phyloP scores from a whole-genome alignment of 2,113 vertebrate genomes.

The Pomatorhinus ruficollis region DNA sequence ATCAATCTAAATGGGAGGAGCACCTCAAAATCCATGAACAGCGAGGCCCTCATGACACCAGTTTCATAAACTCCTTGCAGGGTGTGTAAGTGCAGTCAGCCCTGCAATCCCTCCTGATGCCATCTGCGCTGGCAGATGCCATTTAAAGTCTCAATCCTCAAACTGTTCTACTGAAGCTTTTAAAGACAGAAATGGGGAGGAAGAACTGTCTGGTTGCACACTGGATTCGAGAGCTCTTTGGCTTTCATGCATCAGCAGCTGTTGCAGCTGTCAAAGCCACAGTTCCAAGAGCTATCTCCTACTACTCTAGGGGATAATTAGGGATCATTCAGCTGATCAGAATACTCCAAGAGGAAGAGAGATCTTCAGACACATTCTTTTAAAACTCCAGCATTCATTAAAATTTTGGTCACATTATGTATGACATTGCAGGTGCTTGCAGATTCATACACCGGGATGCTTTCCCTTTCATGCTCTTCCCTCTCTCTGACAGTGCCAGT shows the following conservation, averaged over 20 bases:
- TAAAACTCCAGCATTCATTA: not conserved
- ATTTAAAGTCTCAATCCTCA: not conserved
- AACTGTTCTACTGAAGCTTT: not conserved
- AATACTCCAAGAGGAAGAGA: not conserved
- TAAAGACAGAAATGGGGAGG: not conserved
- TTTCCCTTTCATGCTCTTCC: not conserved
- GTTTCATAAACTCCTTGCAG: not conserved
- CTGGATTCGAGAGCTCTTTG: not conserved
- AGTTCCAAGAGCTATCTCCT: not conserved
- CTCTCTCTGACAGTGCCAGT: not conserved
- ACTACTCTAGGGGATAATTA: not conserved
- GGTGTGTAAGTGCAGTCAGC: not conserved
- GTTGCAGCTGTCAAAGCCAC: not conserved
- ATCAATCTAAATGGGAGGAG: not conserved
- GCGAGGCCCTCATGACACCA: not conserved
- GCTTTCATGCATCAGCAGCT: not conserved
- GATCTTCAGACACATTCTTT: not conserved
- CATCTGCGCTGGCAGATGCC: not conserved
- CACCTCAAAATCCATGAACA: not conserved
- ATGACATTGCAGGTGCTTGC: not conserved
- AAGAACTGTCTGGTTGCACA: not conserved
- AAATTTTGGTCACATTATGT: not conserved
- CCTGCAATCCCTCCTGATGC: accelerated
- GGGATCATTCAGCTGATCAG: not conserved
- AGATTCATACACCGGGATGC: not conserved